Percentiles rank a stretch among this genome's conserved stretches.
Conservation (phyloP, 2,113 vertebrate species). For the Dromiciops gliroides region DNA sequence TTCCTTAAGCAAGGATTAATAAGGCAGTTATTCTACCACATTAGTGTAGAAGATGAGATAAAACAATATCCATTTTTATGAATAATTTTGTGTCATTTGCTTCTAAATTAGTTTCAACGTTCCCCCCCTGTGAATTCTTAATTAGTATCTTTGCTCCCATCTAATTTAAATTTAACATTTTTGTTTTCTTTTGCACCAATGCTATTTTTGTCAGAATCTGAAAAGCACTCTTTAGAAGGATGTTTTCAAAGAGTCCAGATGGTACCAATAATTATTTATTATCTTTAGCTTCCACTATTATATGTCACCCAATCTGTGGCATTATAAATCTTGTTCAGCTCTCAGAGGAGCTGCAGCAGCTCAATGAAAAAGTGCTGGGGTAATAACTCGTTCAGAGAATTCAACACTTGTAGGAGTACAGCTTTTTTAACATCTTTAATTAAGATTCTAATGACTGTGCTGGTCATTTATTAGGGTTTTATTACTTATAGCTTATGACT, state of each 20-base stretch:
- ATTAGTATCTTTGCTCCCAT: constrained; percentile 80
- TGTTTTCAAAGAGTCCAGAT: constrained; percentile 78
- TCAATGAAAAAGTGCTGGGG: constrained; percentile 62
- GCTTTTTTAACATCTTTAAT: constrained; percentile 59
- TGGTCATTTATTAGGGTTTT: constrained; percentile 33
- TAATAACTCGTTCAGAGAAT: constrained; percentile 65
- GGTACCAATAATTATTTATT: constrained; percentile 85
- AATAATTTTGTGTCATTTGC: constrained; percentile 80
- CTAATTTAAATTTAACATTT: constrained; percentile 83
- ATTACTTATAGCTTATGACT: constrained; percentile 20
- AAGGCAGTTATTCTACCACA: constrained; percentile 69
- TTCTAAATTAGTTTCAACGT: constrained; percentile 78
- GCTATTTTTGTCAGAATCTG: constrained; percentile 72
- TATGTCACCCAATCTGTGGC: constrained; percentile 81
- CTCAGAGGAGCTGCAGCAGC: constrained; percentile 63
- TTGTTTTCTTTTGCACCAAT: constrained; percentile 78
- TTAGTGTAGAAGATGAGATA: constrained; percentile 76
- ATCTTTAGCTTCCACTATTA: constrained; percentile 82
- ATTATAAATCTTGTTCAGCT: constrained; percentile 82
- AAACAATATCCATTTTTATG: constrained; percentile 80
- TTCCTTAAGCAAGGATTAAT: constrained; percentile 59
- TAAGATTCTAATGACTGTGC: constrained; percentile 50
- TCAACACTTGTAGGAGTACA: constrained; percentile 43
- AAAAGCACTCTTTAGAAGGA: constrained; percentile 75
- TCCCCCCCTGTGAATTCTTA: constrained; percentile 76